These are phyloP conservation scores for Cairina moschata DNA, from an alignment of 2,113 vertebrate genomes.

Conservation along the genomic window DNA sequence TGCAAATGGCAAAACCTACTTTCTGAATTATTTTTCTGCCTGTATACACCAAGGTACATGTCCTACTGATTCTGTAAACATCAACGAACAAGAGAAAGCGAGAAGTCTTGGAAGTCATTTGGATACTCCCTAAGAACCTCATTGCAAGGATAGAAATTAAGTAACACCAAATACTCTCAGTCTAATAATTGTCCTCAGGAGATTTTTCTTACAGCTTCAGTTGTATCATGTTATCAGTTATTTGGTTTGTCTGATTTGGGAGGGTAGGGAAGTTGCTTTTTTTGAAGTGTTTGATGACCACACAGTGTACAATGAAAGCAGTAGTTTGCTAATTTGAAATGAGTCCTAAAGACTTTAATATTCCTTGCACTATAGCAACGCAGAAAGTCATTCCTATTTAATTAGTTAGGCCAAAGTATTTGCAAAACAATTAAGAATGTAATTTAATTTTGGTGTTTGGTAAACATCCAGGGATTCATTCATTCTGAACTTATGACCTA, in stretches of 20 bases:
- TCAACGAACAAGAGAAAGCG: neutral
- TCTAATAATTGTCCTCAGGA: neutral
- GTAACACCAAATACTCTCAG: neutral
- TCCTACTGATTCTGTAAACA: neutral
- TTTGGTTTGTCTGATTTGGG: neutral
- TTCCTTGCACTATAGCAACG: constrained; percentile 71
- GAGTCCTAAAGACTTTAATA: constrained; percentile 78
- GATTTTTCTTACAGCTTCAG: neutral
- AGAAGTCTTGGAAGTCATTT: neutral
- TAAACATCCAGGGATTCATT: constrained; percentile 83
- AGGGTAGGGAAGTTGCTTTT: neutral
- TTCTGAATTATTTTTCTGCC: neutral
- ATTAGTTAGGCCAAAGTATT: constrained; percentile 82
- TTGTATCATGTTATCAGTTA: neutral
- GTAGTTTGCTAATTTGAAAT: constrained; percentile 74
- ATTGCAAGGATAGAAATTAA: neutral
- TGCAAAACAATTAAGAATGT: constrained; percentile 82
- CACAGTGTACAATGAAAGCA: constrained; percentile 55
- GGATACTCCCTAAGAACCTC: neutral
- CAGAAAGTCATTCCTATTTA: constrained; percentile 79
- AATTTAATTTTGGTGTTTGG: constrained; percentile 80
- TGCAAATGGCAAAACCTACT: neutral
- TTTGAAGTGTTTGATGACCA: constrained; percentile 51
- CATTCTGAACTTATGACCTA: constrained; percentile 77
- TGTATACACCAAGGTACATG: neutral